These are phyloP conservation scores for Tachysurus vachellii DNA, from an alignment of 2,113 vertebrate genomes.

Conservation along the genomic window DNA sequence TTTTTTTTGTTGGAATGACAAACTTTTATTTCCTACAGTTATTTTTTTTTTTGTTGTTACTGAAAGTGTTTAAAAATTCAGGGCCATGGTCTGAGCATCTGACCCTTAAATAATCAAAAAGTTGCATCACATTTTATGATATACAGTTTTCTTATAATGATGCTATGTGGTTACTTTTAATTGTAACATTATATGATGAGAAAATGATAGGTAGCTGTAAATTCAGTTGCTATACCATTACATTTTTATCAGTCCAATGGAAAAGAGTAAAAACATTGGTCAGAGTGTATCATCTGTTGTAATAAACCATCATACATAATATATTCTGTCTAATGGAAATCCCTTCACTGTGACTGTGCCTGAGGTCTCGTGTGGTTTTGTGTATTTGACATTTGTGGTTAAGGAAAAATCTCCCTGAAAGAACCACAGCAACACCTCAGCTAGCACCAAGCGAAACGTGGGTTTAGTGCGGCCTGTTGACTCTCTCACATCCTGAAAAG, in stretches of 20 bases:
- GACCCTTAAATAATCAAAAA: not conserved
- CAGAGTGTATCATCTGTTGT: not conserved
- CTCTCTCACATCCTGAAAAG: slow-evolving; percentile 33
- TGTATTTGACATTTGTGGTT: slow-evolving; percentile 10
- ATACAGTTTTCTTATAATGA: not conserved
- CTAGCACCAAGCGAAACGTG: not conserved
- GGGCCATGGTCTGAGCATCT: not conserved
- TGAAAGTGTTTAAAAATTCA: not conserved
- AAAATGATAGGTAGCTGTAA: not conserved
- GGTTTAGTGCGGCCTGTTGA: slow-evolving; percentile 16
- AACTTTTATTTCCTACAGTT: not conserved
- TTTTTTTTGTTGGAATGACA: not conserved
- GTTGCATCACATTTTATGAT: not conserved
- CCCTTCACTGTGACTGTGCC: not conserved
- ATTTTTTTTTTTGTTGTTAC: not conserved
- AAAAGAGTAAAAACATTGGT: not conserved
- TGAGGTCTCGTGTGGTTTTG: not conserved
- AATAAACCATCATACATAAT: slow-evolving; percentile 1
- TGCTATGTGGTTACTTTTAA: not conserved
- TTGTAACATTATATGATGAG: not conserved
- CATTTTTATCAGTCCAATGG: not conserved
- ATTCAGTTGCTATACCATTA: not conserved
- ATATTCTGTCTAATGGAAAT: not conserved
- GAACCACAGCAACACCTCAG: not conserved
- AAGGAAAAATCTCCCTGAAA: not conserved